Conservation (phyloP, 1,140 invertebrate genomes). For the Zeugodacus cucurbitae region DNA sequence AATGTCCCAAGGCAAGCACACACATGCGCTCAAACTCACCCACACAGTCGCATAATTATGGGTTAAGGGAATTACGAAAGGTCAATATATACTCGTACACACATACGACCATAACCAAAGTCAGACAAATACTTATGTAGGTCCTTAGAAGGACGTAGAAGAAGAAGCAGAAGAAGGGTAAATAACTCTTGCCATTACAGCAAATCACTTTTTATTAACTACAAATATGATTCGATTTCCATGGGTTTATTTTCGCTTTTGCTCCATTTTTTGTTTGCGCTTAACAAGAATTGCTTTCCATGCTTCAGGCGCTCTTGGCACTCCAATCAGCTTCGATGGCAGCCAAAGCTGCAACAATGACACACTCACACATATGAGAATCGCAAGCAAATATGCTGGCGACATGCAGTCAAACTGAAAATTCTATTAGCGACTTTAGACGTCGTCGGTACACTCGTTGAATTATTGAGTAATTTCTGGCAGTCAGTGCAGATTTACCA, state of each 20-base stretch:
- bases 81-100: not conserved
- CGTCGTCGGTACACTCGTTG: slow-evolving; percentile 40
- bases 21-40: not conserved
- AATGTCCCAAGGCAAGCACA: too few species aligned
- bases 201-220: slow-evolving; percentile 31
- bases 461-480: slow-evolving; percentile 44
- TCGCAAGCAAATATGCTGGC: not conserved
- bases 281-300: slow-evolving; percentile 13
- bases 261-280: slow-evolving; percentile 25
- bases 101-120: not conserved
- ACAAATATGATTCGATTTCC: slow-evolving; percentile 12
- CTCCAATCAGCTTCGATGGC: slow-evolving; percentile 22
- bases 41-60: not conserved
- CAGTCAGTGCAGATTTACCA: slow-evolving; percentile 6
- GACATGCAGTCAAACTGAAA: slow-evolving; percentile 41
- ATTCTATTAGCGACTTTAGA: slow-evolving; percentile 46
- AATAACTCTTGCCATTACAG: not conserved
- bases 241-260: not conserved
- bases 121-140: not conserved
- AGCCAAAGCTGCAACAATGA: not conserved
- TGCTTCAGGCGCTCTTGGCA: slow-evolving; percentile 8
- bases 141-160: not conserved
- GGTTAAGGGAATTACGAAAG: slow-evolving; percentile 32
- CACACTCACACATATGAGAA: not conserved
- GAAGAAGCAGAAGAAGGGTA: not conserved